Base-by-base conservation (phyloP, 2,888 invertebrate species). In the Octodonta nipae region DNA sequence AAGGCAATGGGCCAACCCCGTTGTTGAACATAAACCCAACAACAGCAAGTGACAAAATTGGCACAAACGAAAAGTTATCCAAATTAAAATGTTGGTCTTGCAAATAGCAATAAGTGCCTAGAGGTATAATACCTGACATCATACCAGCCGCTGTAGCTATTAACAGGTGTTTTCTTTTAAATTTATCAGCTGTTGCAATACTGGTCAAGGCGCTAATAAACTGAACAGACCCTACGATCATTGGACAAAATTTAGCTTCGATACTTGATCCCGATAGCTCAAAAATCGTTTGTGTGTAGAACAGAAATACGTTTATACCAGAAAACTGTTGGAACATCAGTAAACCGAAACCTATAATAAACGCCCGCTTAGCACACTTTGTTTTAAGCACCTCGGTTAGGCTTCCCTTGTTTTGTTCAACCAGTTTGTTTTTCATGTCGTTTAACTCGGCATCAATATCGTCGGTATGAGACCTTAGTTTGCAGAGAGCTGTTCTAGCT, bases 321-420 rank as follows among this genome's bases (percentile, higher is more conserved):
- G 76, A 75, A 39, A 87, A 65, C 60, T 91, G 89, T 54, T 91
- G 89, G 61, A 86, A 80, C 41, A 73, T 63, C 28, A 84, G 78
- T 35, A 88, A 65, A 4, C 75, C 73, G 42, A 75, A 74, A 0
- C 78, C 12, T 28, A 80, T 73, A 41, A 82, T 68, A 50, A 87
- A 70, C 0, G 85, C 84, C 51, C 77, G 79, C 42, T 78, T 74
- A 56, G 84, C 78, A 13, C 77, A 70, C 35, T 73, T 71, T 4
- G 75, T 73, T 48, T 65, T 58, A 17, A 52, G 52, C 4, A 62
- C 43, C 33, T 61, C 60, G 13, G 37, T 40, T 51, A 44, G 3
- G 54, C 11, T 54, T 25, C 61, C 66, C 41, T 64, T 61, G 32
- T 51, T 62, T 20, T 32, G 26, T n/a, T 33, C 33, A 5, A 25